These are phyloP conservation scores for Callimorpha dominula DNA, from an alignment of 2,888 invertebrate species.

Conservation along the genomic window DNA sequence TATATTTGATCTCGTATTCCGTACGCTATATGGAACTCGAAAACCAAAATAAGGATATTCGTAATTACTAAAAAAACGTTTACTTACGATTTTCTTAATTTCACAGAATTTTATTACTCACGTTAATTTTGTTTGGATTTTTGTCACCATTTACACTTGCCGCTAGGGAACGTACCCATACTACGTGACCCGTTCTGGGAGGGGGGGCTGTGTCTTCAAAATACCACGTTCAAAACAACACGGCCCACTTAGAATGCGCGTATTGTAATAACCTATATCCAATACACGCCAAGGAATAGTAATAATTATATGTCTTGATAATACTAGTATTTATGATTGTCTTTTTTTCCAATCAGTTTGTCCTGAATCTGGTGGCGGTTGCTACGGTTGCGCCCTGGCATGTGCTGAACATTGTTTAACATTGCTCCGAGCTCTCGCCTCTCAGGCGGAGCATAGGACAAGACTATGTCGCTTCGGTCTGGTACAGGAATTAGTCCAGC, in stretches of 20 bases:
- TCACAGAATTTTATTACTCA: background rate
- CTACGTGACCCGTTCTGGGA: too few relatives aligned
- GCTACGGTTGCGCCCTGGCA: slow-evolving; percentile 95
- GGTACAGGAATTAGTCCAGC: slow-evolving; percentile 95
- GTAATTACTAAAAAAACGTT: too few relatives aligned
- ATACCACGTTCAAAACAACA: too few relatives aligned
- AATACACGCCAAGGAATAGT: too few relatives aligned
- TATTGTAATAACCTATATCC: too few relatives aligned
- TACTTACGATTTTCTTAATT: background rate
- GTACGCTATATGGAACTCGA: too few relatives aligned
- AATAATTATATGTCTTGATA: background rate
- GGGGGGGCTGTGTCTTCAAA: too few relatives aligned
- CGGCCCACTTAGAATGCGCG: too few relatives aligned
- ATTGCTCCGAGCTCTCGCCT: slow-evolving; percentile 95
- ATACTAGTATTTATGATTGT: background rate
- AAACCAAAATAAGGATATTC: too few relatives aligned
- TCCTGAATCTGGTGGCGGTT: slow-evolving; percentile 80
- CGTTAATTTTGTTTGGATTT: background rate
- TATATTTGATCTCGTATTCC: background rate
- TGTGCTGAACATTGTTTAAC: slow-evolving; percentile 98
- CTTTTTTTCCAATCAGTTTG: slow-evolving; percentile 9
- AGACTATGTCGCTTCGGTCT: slow-evolving; percentile 94
- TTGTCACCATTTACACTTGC: too few relatives aligned
- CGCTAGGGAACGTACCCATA: too few relatives aligned
- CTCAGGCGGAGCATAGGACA: slow-evolving; percentile 91